Percentiles rank a stretch among this genome's conserved stretches.
Conservation (phyloP, 2,797 vertebrate genomes). For the Takifugu ocellatus region DNA sequence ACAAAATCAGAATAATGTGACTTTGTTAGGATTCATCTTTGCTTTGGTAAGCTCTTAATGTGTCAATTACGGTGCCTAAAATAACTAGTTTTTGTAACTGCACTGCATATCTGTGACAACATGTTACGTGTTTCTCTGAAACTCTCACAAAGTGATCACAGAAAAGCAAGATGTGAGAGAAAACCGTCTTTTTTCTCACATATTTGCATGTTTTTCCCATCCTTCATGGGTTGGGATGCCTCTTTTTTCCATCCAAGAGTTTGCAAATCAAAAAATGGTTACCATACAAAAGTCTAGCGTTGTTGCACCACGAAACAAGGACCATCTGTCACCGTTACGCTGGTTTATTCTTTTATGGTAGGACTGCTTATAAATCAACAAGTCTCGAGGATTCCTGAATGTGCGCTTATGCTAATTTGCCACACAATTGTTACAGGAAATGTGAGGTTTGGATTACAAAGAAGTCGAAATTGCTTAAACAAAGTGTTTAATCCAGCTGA, state of each 20-base stretch:
- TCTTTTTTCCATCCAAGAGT: constrained; percentile 25
- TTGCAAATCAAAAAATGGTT: constrained; percentile 21
- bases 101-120: constrained; percentile 54
- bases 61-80: constrained; percentile 59
- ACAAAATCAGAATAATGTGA: constrained; percentile 49
- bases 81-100: constrained; percentile 49
- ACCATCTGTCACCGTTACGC: constrained; percentile 12
- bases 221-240: constrained; percentile 32
- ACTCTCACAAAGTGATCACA: constrained; percentile 56
- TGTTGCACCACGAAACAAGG: constrained; percentile 17
- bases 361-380: constrained; percentile 6
- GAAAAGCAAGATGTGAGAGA: constrained; percentile 45
- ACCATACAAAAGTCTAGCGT: too few species aligned
- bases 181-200: constrained; percentile 38
- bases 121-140: constrained; percentile 55
- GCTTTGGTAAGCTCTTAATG: constrained; percentile 55
- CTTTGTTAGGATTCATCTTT: constrained; percentile 43
- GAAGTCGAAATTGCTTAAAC: background rate
- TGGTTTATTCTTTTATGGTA: constrained; percentile 11
- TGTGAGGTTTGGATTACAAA: constrained; percentile 16
- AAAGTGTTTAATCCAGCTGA: too few species aligned
- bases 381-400: constrained; percentile 8
- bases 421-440: constrained; percentile 9
- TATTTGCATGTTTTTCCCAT: constrained; percentile 30
- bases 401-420: constrained; percentile 1